phyloP scores from a whole-genome alignment of 2,797 vertebrate species.

The Sparus aurata region DNA sequence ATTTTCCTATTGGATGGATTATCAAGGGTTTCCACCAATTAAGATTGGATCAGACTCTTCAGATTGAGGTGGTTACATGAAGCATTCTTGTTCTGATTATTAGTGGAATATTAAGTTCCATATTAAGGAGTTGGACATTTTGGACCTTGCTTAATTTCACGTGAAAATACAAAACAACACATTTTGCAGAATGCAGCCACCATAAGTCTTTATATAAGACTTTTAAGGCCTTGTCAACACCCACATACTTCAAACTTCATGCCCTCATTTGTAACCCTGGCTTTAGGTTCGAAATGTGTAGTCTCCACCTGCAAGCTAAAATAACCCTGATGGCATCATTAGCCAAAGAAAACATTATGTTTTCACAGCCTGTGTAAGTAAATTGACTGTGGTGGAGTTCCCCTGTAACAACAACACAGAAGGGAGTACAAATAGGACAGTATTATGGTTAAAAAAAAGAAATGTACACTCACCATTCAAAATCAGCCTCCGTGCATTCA shows the following conservation, averaged over 20 bases:
- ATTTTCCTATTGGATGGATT: too few species aligned
- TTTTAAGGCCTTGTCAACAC: not conserved
- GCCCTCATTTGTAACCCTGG: not conserved
- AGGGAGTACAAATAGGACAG: not conserved
- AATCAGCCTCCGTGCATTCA: conserved; percentile 95
- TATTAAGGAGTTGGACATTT: not conserved
- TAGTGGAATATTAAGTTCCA: too few species aligned
- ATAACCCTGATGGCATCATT: not conserved
- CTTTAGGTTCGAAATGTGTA: not conserved
- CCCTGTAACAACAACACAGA: not conserved
- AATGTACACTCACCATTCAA: conserved; percentile 92
- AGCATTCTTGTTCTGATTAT: too few species aligned
- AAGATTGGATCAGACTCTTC: too few species aligned
- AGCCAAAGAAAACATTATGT: too few species aligned
- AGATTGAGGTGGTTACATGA: too few species aligned
- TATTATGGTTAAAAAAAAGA: not conserved
- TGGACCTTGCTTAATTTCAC: not conserved
- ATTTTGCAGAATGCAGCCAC: not conserved
- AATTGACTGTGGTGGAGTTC: not conserved
- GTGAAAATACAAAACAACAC: not conserved
- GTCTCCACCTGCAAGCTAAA: not conserved
- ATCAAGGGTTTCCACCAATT: too few species aligned
- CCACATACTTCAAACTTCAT: not conserved
- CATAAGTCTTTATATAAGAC: not conserved
- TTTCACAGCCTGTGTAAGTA: not conserved